Percentiles rank a stretch among this genome's conserved stretches.
Conservation (phyloP, 2,888 invertebrate genomes). For the Caenorhabditis macrosperma region DNA sequence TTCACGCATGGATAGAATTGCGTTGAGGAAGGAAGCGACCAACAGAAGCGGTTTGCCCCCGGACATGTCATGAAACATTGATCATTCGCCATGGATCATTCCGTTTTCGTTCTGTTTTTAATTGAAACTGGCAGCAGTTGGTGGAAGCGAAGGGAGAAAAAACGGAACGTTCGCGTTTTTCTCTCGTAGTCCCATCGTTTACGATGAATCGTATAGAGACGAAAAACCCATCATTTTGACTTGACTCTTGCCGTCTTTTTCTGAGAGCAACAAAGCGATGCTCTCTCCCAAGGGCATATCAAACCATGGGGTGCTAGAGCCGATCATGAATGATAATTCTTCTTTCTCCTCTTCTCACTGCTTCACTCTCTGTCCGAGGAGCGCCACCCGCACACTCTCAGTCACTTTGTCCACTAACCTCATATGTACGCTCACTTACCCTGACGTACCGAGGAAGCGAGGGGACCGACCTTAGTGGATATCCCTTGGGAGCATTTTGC, state of each 20-base stretch:
- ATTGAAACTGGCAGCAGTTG: no score
- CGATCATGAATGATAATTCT: slow-evolving; percentile 64
- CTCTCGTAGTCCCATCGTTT: slow-evolving; percentile 27
- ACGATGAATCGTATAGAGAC: slow-evolving; percentile 52
- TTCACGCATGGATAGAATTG: slow-evolving; percentile 50
- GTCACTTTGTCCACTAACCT: slow-evolving; percentile 43
- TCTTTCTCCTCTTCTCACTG: slow-evolving; percentile 2
- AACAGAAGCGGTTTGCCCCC: not conserved
- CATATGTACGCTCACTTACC: slow-evolving; percentile 43
- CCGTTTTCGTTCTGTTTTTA: no score
- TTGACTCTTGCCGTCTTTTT: slow-evolving; percentile 43
- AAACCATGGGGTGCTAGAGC: slow-evolving; percentile 30
- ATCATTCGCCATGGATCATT: slow-evolving; percentile 9
- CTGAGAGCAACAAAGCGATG: not conserved
- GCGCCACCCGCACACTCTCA: slow-evolving; percentile 23
- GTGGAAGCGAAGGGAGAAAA: no score
- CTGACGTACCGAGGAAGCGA: slow-evolving; percentile 4
- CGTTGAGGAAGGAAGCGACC: slow-evolving; percentile 11
- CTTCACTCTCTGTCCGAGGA: slow-evolving; percentile 7
- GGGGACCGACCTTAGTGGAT: slow-evolving; percentile 23
- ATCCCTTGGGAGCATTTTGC: slow-evolving; percentile 41
- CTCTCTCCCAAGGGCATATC: slow-evolving; percentile 61
- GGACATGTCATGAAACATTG: slow-evolving; percentile 41
- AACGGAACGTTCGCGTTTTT: slow-evolving; percentile 25
- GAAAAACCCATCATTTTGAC: slow-evolving; percentile 52